These are phyloP conservation scores for Polydesmus complanatus DNA, from an alignment of 2,888 invertebrate species.

Conservation along the genomic window DNA sequence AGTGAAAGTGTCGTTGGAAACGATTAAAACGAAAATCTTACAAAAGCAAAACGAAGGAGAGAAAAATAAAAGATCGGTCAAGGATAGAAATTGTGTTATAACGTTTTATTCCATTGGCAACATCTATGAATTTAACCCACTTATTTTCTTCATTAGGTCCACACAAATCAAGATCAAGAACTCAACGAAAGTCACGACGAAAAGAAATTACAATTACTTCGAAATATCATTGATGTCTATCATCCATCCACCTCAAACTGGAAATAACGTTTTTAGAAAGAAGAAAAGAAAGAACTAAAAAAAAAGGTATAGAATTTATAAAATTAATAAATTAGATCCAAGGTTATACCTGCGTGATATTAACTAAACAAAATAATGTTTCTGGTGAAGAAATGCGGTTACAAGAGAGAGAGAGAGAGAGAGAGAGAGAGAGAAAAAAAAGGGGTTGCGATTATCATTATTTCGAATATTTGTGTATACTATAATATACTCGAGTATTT, in stretches of 20 bases:
- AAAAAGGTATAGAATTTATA: neutral
- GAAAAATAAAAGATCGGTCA: neutral
- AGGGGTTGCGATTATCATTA: neutral
- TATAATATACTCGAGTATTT: neutral
- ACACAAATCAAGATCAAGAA: neutral
- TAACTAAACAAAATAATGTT: no score
- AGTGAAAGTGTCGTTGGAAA: no score
- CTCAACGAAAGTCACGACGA: neutral
- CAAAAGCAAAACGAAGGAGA: no score
- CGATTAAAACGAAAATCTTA: no score
- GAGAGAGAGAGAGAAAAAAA: no score
- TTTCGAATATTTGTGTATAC: neutral
- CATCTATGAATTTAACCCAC: neutral
- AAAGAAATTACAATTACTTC: no score
- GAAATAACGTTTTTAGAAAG: no score
- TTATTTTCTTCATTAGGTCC: neutral
- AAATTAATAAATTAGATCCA: neutral
- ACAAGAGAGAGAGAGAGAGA: no score
- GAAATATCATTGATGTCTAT: no score
- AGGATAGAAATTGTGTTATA: neutral
- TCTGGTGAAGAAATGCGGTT: no score
- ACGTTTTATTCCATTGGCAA: neutral
- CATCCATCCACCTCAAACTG: no score
- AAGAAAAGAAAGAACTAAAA: neutral
- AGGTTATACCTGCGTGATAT: no score